Conservation (phyloP, 2,888 invertebrate genomes). For the Chironomus riparius region DNA sequence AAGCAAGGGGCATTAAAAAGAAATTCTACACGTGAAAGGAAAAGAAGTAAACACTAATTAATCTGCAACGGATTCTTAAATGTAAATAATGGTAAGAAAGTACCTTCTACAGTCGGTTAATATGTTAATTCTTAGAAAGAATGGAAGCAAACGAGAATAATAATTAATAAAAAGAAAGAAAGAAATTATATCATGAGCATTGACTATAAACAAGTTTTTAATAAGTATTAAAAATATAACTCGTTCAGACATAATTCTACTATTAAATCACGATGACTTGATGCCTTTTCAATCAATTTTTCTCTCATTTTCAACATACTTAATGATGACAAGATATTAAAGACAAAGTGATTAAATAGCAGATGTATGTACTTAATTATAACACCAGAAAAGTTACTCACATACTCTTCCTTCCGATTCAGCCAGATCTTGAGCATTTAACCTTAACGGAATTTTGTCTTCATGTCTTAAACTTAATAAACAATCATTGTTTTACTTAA, state of each 20-base stretch:
- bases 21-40: not conserved
- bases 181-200: not conserved
- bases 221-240: not conserved
- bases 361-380: not conserved
- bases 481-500: too few species aligned
- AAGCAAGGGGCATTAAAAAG: constrained; percentile 19
- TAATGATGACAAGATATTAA: not conserved
- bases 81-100: not conserved
- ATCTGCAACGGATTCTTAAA: not conserved
- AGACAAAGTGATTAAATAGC: not conserved
- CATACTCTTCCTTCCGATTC: not conserved
- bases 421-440: not conserved
- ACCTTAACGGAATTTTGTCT: too few species aligned
- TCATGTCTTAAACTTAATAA: too few species aligned
- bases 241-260: not conserved
- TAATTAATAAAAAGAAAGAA: not conserved
- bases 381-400: not conserved
- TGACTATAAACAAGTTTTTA: not conserved
- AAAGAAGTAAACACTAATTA: not conserved
- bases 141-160: not conserved
- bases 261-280: not conserved
- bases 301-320: too few species aligned
- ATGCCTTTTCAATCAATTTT: not conserved
- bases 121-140: constrained; percentile 19
- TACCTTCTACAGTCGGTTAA: not conserved